Base-by-base conservation (phyloP, 2,113 vertebrate genomes). In the Phalacrocorax aristotelis region DNA sequence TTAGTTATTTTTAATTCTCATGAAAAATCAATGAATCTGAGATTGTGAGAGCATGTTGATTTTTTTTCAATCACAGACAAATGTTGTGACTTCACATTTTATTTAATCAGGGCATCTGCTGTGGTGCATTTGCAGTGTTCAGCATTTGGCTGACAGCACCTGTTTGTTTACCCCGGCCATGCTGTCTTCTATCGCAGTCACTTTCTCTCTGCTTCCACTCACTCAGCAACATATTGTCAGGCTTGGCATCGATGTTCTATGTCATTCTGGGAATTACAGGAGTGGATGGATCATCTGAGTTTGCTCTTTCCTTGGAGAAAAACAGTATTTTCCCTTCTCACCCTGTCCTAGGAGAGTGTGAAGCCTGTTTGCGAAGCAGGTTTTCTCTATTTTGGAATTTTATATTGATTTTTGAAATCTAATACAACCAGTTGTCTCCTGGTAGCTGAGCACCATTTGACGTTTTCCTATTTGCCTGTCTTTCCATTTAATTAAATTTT, bases 101-200 rank as follows among this genome's bases (percentile, higher is more conserved):
- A 76, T 95, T 97, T 97, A 95, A 93, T 92, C 51, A 36, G 91
- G 78, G 85, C 93, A 96, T 96, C 95, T 96, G 94, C 81, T 96
- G 75, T 42, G 61, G 36, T 83, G 23, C 40, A 76, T 89, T 96
- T 85, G 54, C 80, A 60, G 78, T 23, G 29, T 77, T 96, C 94
- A 94, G 65, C 78, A 70, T 76, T 94, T 97, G 96, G 91, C 94
- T 81, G 60, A 57, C 84, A 92, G 83, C 94, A 95, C 95, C 91
- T 96, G 90, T 94, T 97, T 93, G 92, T 97, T 97, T 96, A 85
- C 93, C 95, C 92, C 11, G 0, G 78, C 87, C 78, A 83, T 76
- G 92, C 93, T 87, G 88, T 90, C 95, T 96, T 96, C 81, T 87
- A 15, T 92, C 90, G 87, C 86, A 80, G 79, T 38, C 95, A 93